Conservation (phyloP, 2,113 vertebrate genomes). For the Tragelaphus scriptus region DNA sequence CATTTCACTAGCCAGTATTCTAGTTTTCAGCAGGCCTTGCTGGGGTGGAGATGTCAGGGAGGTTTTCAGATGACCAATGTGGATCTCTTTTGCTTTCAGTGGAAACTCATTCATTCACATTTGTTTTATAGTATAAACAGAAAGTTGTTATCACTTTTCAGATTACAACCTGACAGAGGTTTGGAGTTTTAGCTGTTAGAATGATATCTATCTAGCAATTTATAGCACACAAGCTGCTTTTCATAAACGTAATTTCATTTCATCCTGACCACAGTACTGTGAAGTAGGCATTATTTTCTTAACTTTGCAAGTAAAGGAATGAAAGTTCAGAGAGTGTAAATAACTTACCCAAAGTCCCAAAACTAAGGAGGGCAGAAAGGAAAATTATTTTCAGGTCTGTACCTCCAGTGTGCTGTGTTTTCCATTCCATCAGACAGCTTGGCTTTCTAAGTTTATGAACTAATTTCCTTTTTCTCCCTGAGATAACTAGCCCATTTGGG, state of each 20-base stretch:
- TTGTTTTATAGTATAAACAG: neutral
- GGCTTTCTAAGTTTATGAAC: neutral
- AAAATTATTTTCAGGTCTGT: neutral
- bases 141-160: neutral
- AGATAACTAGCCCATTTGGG: neutral
- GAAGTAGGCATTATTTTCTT: neutral
- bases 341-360: neutral
- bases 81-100: neutral
- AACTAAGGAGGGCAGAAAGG: neutral
- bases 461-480: neutral
- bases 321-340: neutral
- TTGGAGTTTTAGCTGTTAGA: neutral
- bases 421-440: neutral
- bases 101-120: neutral
- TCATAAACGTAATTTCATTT: neutral
- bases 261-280: neutral
- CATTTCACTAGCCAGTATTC: neutral
- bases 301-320: neutral
- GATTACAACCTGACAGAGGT: neutral
- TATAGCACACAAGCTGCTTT: neutral
- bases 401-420: neutral
- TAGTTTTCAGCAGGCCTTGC: neutral
- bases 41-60: neutral
- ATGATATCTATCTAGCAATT: neutral
- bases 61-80: neutral